phyloP scores from a whole-genome alignment of 37 sponge, comb jelly and placozoan genomes.

The Dysidea cf. avara region DNA sequence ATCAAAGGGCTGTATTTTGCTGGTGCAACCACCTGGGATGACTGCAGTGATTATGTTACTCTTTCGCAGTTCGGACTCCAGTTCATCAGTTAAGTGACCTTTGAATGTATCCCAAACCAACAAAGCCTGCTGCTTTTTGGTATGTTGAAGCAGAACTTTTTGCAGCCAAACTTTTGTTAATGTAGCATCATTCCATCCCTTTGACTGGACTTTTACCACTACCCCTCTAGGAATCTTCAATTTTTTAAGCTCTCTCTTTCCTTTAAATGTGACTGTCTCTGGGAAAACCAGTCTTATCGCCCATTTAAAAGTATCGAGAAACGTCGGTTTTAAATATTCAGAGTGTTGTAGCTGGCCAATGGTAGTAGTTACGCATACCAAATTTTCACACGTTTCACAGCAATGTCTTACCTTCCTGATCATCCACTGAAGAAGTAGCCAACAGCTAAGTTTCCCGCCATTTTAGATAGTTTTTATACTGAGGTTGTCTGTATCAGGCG shows the following conservation, averaged over 20 bases:
- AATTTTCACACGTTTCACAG: too few relatives aligned
- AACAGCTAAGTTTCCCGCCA: too few relatives aligned
- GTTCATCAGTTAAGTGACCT: slow-evolving; percentile 11
- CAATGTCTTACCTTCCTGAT: too few relatives aligned
- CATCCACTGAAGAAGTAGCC: too few relatives aligned
- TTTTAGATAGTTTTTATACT: too few relatives aligned
- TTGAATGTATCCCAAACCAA: slow-evolving; percentile 13
- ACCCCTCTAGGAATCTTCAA: background rate
- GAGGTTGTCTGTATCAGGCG: too few relatives aligned
- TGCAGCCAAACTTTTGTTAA: slow-evolving; percentile 5
- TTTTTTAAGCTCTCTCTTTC: slow-evolving; percentile 6
- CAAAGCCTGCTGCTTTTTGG: slow-evolving; percentile 17
- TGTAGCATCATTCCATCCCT: slow-evolving; percentile 13
- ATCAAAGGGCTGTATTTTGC: slow-evolving; percentile 35
- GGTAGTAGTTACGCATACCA: too few relatives aligned
- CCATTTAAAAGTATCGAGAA: too few relatives aligned
- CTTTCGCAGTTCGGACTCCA: background rate
- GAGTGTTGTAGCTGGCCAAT: too few relatives aligned
- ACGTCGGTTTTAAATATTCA: too few relatives aligned
- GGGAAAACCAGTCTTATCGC: too few relatives aligned
- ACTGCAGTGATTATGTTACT: background rate
- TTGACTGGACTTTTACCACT: background rate
- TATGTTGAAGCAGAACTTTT: background rate
- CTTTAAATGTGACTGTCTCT: too few relatives aligned
- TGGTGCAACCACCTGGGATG: slow-evolving; percentile 46